Conservation (phyloP, 2,888 invertebrate genomes). For the Rotaria socialis region DNA sequence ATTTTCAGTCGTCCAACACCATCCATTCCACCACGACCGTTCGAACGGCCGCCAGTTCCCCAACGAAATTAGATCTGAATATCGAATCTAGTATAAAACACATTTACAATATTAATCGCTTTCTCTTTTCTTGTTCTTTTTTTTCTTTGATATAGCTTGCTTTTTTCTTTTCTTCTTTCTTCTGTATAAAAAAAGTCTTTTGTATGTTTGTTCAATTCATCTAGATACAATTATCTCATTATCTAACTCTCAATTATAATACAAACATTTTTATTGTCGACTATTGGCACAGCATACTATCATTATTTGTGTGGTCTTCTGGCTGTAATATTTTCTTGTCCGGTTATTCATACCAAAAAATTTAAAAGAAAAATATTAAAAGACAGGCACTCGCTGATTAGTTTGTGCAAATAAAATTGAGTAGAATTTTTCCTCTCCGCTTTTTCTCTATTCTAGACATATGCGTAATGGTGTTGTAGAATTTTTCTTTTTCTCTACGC, state of each 20-base stretch:
- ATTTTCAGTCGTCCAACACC: neutral
- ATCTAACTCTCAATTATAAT: neutral
- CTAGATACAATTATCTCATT: conserved; percentile 26
- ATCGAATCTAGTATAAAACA: neutral
- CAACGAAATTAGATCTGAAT: conserved; percentile 31
- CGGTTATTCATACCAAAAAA: neutral
- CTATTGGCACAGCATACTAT: neutral
- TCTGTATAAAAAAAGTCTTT: neutral
- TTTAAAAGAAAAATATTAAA: neutral
- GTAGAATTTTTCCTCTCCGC: neutral
- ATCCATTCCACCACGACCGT: conserved; percentile 28
- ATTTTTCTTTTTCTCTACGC: neutral
- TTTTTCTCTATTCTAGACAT: neutral
- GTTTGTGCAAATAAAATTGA: neutral
- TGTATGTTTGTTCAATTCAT: neutral
- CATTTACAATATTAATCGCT: neutral
- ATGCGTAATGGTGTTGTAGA: neutral
- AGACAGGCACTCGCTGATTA: neutral
- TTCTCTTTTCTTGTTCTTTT: neutral
- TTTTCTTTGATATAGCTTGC: neutral
- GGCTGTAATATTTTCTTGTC: conserved; percentile 1
- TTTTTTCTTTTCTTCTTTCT: neutral
- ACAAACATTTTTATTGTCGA: neutral
- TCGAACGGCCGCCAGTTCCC: conserved; percentile 28
- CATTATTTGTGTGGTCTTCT: neutral